Evolutionary conservation across 1,140 invertebrate species (phyloP).

Genomic region (Drosophila lowei): DNA sequence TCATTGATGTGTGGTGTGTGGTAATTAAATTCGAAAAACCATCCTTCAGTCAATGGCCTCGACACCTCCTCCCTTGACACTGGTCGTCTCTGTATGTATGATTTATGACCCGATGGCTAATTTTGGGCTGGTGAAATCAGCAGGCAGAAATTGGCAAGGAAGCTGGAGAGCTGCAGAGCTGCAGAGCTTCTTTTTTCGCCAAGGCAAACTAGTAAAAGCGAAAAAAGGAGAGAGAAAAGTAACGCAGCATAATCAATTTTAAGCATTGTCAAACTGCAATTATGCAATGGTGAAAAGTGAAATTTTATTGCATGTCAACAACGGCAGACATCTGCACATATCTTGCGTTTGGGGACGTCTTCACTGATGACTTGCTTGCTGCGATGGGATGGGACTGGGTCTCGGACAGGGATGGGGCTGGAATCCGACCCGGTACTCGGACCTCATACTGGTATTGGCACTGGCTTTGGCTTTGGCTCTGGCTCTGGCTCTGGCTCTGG

Average conservation of each 20-base stretch:
- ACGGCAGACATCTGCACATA: constrained; percentile 46
- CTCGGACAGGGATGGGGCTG: constrained; percentile 6
- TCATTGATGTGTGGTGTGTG: too few relatives aligned
- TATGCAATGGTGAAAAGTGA: constrained; percentile 79
- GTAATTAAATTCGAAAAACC: constrained; percentile 2
- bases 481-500: too few relatives aligned
- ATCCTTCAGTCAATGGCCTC: background rate
- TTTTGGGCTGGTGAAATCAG: constrained; percentile 71
- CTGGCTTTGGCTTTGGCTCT: background rate
- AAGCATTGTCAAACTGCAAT: constrained; percentile 81
- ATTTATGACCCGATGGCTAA: constrained; percentile 67
- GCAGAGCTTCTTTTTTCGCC: constrained; percentile 14
- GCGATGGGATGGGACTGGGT: constrained; percentile 18
- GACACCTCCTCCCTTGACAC: constrained; percentile 46
- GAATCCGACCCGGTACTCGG: background rate
- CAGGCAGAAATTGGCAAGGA: constrained; percentile 44
- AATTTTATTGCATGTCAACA: constrained; percentile 80
- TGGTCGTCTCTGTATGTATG: constrained; percentile 32
- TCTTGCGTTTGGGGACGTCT: constrained; percentile 70
- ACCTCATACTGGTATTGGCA: too few relatives aligned
- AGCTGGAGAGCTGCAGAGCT: constrained; percentile 5
- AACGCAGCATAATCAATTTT: constrained; percentile 73
- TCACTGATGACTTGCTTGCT: constrained; percentile 66
- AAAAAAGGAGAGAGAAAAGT: constrained; percentile 17
- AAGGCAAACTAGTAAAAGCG: constrained; percentile 37